Evolutionary conservation across 1,140 invertebrate species (phyloP), one percentile per base, ranked within the genome.

Genomic region (Panulirus ornatus): DNA sequence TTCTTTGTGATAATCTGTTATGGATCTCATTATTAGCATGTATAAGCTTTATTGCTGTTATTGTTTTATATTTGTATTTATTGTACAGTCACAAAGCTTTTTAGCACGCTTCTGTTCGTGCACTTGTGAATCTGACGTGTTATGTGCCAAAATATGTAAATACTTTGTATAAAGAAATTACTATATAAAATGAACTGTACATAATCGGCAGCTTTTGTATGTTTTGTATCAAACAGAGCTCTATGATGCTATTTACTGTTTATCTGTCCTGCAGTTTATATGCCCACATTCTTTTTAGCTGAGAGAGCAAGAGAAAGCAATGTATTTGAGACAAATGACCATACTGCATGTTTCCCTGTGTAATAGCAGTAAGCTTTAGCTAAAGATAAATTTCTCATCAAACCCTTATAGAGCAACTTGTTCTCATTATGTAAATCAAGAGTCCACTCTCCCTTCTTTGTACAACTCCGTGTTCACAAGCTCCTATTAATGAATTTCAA

Each of bases 181-280:
- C 38, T 38, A 9, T 83, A 66, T 66, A 83, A 22, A 66, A 40
- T 63, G 5, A 42, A 58, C 16, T 83, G 54, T 83, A 83, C 38
- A 83, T 83, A 66, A 75, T 78, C 40, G n/a, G 30, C 54, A 58
- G 81, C 58, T 83, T 83, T 83, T 83, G 58, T 83, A 83, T 83
- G 81, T 83, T 83, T 83, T 83, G 34, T 83, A 83, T 63, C 40
- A 83, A 83, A 78, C 75, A 47, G 75, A 83, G 81, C 81, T 58
- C 81, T 63, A 83, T 83, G 51, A 83, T 27, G 51, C 81, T 78
- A 78, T 40, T n/a, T 22, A 9, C 36, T 40, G 6, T 63, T 27
- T 79, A 47, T 47, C 34, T 42, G 6, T 47, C 44, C 38, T 42
- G n/a, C n/a, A n/a, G n/a, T n/a, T n/a, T n/a, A n/a, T n/a, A n/a